phyloP scores from a whole-genome alignment of 1,140 invertebrate genomes.

The Camponotus floridanus region DNA sequence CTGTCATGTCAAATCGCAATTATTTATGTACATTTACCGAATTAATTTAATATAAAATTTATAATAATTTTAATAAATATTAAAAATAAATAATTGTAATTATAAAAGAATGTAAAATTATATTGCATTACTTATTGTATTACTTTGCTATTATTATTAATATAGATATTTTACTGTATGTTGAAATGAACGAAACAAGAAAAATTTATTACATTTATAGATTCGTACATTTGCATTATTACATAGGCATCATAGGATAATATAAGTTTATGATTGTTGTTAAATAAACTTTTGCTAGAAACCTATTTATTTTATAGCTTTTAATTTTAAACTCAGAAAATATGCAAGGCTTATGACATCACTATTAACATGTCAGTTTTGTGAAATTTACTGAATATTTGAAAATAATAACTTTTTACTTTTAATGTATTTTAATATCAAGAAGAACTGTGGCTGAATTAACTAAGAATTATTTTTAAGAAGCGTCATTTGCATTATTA shows the following conservation, averaged over 20 bases:
- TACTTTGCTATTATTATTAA: too few species aligned
- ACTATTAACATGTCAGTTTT: not conserved
- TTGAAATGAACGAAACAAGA: not conserved
- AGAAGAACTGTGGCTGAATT: not conserved
- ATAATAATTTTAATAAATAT: not conserved
- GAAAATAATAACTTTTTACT: not conserved
- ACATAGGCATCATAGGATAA: too few species aligned
- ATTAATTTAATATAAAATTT: not conserved
- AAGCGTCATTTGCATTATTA: conserved; percentile 35
- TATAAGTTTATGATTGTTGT: too few species aligned
- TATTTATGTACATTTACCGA: not conserved
- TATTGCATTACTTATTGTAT: too few species aligned
- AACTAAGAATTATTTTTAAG: conserved; percentile 18
- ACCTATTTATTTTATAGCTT: too few species aligned
- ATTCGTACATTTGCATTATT: not conserved
- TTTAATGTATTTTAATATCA: not conserved
- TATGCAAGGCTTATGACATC: too few species aligned
- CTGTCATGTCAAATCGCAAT: not conserved
- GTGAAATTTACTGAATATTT: not conserved
- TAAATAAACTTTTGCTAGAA: too few species aligned
- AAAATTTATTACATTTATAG: not conserved
- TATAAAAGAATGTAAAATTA: not conserved
- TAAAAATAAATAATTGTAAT: not conserved
- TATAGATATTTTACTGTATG: too few species aligned
- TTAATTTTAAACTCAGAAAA: too few species aligned